Evolutionary conservation across 2,888 invertebrate genomes (phyloP).

Genomic region (Caradrina clavipalpis): DNA sequence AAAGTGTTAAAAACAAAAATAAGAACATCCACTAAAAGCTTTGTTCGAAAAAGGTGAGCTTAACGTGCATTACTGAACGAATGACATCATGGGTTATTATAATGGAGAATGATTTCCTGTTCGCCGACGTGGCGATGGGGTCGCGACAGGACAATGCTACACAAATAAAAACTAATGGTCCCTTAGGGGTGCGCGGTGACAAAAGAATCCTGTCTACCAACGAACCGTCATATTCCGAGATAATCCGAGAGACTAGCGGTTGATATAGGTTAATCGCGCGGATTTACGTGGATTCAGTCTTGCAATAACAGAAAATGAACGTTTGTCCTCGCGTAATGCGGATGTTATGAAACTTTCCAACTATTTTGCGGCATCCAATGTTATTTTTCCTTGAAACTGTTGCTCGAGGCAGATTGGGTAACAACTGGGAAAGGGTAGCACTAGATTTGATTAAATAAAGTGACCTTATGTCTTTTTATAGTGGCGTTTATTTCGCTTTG

Average conservation of each 20-base stretch:
- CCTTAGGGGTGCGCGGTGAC: slow-evolving; percentile 71
- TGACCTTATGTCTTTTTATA: slow-evolving; percentile 51
- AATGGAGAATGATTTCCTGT: slow-evolving; percentile 83
- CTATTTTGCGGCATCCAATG: slow-evolving; percentile 57
- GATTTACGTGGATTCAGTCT: slow-evolving; percentile 79
- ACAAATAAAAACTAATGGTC: slow-evolving; percentile 85
- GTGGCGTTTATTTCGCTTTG: slow-evolving; percentile 52
- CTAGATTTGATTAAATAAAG: slow-evolving; percentile 60
- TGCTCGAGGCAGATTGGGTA: slow-evolving; percentile 60
- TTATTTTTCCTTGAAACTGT: slow-evolving; percentile 50
- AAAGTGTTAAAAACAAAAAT: slow-evolving; percentile 69
- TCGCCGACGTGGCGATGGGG: slow-evolving; percentile 70
- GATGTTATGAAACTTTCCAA: slow-evolving; percentile 74
- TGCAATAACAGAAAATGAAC: slow-evolving; percentile 79
- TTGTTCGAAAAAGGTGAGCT: slow-evolving; percentile 68
- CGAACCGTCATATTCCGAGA: slow-evolving; percentile 77
- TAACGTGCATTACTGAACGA: slow-evolving; percentile 73
- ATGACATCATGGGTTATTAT: slow-evolving; percentile 76
- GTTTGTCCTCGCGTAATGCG: slow-evolving; percentile 71
- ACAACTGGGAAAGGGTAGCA: slow-evolving; percentile 42
- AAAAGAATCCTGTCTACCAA: slow-evolving; percentile 74
- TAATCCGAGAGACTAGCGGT: slow-evolving; percentile 71
- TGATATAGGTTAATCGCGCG: slow-evolving; percentile 81
- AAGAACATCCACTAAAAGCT: slow-evolving; percentile 72
- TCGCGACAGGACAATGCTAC: slow-evolving; percentile 79